Conservation (phyloP, 92 coral and sea anemone species). For the Pocillopora grandis region DNA sequence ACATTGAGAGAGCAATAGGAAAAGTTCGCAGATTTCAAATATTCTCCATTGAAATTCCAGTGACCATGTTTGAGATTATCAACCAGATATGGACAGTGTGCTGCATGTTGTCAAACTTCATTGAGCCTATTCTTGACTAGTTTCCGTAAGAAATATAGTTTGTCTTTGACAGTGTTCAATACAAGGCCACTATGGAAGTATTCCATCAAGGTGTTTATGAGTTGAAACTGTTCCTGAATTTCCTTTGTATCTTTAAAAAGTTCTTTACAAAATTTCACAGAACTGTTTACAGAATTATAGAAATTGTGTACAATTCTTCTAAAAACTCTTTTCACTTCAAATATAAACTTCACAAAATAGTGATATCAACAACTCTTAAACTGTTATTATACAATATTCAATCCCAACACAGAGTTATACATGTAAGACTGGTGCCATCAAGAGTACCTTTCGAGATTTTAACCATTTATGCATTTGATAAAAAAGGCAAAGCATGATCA, state of each 20-base stretch:
- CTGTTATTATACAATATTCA: not conserved
- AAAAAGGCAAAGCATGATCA: not conserved
- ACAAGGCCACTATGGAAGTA: not conserved
- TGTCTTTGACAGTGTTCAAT: conserved; percentile 11
- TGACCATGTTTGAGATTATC: conserved; percentile 42
- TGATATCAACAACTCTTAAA: not conserved
- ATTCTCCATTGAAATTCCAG: conserved; percentile 35
- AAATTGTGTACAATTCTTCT: conserved; percentile 3
- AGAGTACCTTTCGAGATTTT: not conserved
- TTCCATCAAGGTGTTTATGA: conserved; percentile 21
- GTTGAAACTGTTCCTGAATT: not conserved
- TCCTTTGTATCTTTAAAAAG: too few species aligned
- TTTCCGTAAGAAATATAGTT: conserved; percentile 12
- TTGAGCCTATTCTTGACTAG: conserved; percentile 40
- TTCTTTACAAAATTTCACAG: not conserved
- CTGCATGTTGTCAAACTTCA: conserved; percentile 53
- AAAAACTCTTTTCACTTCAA: conserved; percentile 5
- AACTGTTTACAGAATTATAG: not conserved
- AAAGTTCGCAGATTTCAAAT: conserved; percentile 50
- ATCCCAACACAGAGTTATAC: not conserved
- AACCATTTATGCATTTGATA: not conserved
- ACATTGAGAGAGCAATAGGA: conserved; percentile 57
- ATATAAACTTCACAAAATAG: conserved; percentile 1
- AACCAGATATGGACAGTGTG: conserved; percentile 62
- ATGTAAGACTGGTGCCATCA: not conserved